phyloP scores from a whole-genome alignment of 2,888 invertebrate species.

The Ormyrus labotus region DNA sequence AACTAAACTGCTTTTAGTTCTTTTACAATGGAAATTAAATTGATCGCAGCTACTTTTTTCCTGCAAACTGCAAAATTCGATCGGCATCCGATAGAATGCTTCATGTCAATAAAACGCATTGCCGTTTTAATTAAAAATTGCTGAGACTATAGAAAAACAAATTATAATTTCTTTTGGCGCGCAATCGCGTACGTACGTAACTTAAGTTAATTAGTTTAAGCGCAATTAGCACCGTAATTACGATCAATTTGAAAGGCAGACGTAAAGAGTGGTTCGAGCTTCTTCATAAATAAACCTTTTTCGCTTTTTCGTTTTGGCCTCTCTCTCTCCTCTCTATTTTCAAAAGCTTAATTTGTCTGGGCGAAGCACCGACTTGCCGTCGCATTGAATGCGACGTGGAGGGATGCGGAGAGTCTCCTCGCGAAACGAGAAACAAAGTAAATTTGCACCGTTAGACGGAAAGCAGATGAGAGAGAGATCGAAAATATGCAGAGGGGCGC shows the following conservation, averaged over 20 bases:
- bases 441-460: background rate
- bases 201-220: slow-evolving; percentile 35
- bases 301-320: background rate
- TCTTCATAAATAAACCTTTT: background rate
- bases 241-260: slow-evolving; percentile 17
- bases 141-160: too few species aligned
- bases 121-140: too few species aligned
- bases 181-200: background rate
- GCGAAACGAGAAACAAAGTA: slow-evolving; percentile 1
- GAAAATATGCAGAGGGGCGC: background rate
- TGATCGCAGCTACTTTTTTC: too few species aligned
- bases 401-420: background rate
- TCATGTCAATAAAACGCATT: too few species aligned
- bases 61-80: too few species aligned
- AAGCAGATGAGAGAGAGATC: background rate
- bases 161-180: background rate
- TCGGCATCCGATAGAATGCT: too few species aligned
- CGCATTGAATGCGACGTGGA: slow-evolving; percentile 27
- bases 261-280: slow-evolving; percentile 4
- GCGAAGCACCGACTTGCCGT: slow-evolving; percentile 15
- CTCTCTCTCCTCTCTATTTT: background rate
- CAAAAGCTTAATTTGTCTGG: slow-evolving; percentile 36
- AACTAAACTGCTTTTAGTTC: too few species aligned
- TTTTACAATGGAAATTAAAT: too few species aligned
- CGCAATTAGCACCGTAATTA: slow-evolving; percentile 26